Base-by-base conservation (phyloP, 2,888 invertebrate genomes). In the Linnaemya vulpina region DNA sequence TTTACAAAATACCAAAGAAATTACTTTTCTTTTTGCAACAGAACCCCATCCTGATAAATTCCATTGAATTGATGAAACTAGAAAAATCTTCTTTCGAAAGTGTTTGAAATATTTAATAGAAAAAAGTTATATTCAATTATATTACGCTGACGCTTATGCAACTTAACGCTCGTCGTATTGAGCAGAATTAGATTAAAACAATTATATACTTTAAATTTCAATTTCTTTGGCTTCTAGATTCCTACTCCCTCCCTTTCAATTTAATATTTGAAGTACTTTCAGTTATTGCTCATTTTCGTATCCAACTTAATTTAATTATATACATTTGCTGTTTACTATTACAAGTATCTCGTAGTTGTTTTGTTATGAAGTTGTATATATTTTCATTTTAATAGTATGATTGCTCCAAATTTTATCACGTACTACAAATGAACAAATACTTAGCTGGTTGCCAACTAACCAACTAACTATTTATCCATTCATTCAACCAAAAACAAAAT, bases 401-500 rank as follows among this genome's bases (percentile, higher is more conserved):
- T 79, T 79, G 71, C 71, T 71, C 55, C n/a, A 65, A 71, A 79
- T 63, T 79, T 55, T 9, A 74, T 74, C 80, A 74, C 80, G 80
- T 80, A 62, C 51, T 74, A 13, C 58, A 80, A 74, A 68, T 74
- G 74, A 74, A 74, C 80, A 80, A 80, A 80, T 73, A 80, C 79
- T 80, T 80, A 80, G 65, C 62, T 73, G 79, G 79, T 73, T 80
- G 73, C 73, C 79, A 80, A 80, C 79, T 58, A 73, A 73, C 58
- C 65, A 79, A 35, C 46, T 53, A 71, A 40, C 65, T 49, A 67
- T 73, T 38, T 60, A 70, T 70, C 53, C 51, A 70, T 62, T 40
- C 49, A 62, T 51, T 78, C 78, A 70, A 22, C 40, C 78, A 78
- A 62, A 62, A 53, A 70, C 51, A 67, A 68, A 53, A 74, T 60